Percentiles rank a stretch among this genome's conserved stretches.
phyloP scores from a whole-genome alignment of 1,140 invertebrate genomes.

The Halictus rubicundus region DNA sequence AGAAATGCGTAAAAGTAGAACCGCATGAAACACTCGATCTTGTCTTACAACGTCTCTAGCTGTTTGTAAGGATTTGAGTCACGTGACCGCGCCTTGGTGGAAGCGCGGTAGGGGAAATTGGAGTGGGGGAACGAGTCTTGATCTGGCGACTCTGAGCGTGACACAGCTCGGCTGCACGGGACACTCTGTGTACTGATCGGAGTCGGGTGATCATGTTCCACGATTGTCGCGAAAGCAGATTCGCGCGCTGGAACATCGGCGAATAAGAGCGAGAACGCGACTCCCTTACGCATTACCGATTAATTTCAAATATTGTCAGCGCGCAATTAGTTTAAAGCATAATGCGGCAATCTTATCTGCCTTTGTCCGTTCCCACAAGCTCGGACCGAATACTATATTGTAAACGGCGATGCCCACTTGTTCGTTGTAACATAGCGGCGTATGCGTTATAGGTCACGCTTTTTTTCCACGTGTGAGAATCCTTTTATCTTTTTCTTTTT shows the following conservation, averaged over 20 bases:
- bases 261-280: slow-evolving; percentile 2
- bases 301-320: slow-evolving; percentile 68
- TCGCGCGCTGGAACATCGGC: not conserved
- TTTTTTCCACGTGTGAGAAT: slow-evolving; percentile 44
- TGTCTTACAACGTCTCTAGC: no score
- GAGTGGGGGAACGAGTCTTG: no score
- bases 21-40: no score
- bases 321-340: slow-evolving; percentile 70
- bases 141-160: no score
- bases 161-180: no score
- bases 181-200: no score
- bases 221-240: not conserved
- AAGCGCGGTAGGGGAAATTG: no score
- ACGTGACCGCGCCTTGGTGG: no score
- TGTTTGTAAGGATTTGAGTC: no score
- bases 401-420: slow-evolving; percentile 45
- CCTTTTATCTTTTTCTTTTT: no score
- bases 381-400: slow-evolving; percentile 43
- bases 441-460: slow-evolving; percentile 30
- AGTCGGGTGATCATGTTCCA: no score
- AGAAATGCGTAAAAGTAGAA: no score
- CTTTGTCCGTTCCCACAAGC: slow-evolving; percentile 68
- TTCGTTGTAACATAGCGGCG: slow-evolving; percentile 10
- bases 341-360: slow-evolving; percentile 72
- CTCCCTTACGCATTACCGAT: slow-evolving; percentile 40